Percentiles rank a stretch among this genome's conserved stretches.
Evolutionary conservation across 2,888 invertebrate genomes (phyloP).

Genomic region (Pyrocoelia pectoralis): DNA sequence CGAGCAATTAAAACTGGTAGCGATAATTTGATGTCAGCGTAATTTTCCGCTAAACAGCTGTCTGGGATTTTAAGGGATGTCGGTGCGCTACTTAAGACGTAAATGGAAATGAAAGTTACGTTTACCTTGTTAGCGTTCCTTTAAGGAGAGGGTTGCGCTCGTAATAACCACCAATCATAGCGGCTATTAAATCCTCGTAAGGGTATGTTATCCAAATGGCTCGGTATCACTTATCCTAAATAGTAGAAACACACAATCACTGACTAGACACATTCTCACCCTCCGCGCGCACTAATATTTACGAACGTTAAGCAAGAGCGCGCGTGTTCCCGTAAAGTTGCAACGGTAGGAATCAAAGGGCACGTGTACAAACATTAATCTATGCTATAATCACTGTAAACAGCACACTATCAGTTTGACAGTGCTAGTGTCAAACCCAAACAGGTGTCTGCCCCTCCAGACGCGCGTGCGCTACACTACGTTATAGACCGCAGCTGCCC

Average conservation of each 20-base stretch:
- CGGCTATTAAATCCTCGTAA: constrained; percentile 35
- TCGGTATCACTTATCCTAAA: constrained; percentile 36
- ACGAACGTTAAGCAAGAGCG: constrained; percentile 26
- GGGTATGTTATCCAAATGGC: constrained; percentile 41
- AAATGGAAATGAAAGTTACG: background rate
- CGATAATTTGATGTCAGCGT: background rate
- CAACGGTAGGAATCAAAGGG: constrained; percentile 31
- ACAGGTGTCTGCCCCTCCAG: constrained; percentile 50
- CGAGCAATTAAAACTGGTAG: constrained; percentile 1
- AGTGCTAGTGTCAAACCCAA: constrained; percentile 47
- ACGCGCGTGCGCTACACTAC: constrained; percentile 38
- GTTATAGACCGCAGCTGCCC: constrained; percentile 47
- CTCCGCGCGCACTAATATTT: constrained; percentile 34
- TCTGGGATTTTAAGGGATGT: background rate
- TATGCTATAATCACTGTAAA: constrained; percentile 46
- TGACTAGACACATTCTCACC: constrained; percentile 38
- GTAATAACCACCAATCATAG: constrained; percentile 64
- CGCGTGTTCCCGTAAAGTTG: constrained; percentile 27
- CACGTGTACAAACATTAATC: constrained; percentile 48
- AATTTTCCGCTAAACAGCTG: constrained; percentile 13
- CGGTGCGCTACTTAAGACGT: background rate
- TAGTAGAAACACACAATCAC: constrained; percentile 33
- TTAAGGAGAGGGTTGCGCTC: constrained; percentile 67
- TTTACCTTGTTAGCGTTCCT: constrained; percentile 66
- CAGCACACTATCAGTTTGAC: constrained; percentile 49